Base-by-base conservation (phyloP, 2,888 invertebrate genomes). In the Ophonus ardosiacus region DNA sequence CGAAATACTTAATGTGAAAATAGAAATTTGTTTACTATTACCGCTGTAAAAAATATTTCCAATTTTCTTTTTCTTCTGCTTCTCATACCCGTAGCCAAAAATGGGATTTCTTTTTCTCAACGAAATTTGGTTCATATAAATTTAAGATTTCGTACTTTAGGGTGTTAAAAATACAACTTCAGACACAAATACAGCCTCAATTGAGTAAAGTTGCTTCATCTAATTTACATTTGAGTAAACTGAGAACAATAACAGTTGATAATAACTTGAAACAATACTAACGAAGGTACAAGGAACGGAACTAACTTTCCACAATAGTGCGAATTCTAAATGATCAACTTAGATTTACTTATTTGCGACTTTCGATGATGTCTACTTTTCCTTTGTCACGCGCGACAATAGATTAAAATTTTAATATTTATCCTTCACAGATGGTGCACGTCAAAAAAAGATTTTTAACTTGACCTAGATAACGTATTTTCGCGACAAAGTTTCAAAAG, bases 351-450 rank as follows among this genome's bases (percentile, higher is more conserved):
- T 63, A 61, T 63, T 21, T 13, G 10, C 24, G 10, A 63, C 21
- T 63, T 63, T 24, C 13, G 24, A 10, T 17, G 59, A 17, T 17
- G 15, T 59, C 59, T 63, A 18, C 24, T 6, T 21, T 21, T 6
- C 61, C 21, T 61, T 61, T 61, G 21, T 61, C 18, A 63, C 24
- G 24, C 24, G 21, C 21, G 63, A 63, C 24, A 63, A 63, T 63
- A 24, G 63, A 63, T 63, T 63, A 63, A 18, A 63, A 63, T 63
- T 24, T 63, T 63, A 63, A 63, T 63, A 63, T 63, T 63, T 63
- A 63, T 63, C 24, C 63, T 13, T 5, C 13, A 13, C 24, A 63
- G 63, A 63, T 24, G 63, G 24, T 63, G 8, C 63, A 8, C 21
- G 61, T 24, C 63, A 24, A 59, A 59, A 51, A 59, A 59, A 59